These are phyloP conservation scores for Carassius carassius DNA, from an alignment of 2,113 vertebrate species.

Conservation along the genomic window DNA sequence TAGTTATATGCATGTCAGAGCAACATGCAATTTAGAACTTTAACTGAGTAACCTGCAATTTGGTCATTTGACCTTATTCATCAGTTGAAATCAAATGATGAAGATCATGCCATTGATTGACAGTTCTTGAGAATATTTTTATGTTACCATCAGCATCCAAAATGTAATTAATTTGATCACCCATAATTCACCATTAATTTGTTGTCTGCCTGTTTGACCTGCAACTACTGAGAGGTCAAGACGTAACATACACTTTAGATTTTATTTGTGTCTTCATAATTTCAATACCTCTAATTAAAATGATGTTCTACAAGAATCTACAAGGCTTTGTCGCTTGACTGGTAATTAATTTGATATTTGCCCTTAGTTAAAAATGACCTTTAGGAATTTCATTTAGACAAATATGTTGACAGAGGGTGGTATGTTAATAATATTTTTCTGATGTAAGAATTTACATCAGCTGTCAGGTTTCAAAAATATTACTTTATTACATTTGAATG, in stretches of 20 bases:
- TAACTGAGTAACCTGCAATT: not conserved
- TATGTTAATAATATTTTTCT: not conserved
- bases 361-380: conserved; percentile 21
- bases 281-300: conserved; percentile 8
- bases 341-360: conserved; percentile 4
- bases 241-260: not conserved
- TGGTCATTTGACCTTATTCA: not conserved
- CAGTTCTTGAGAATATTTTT: not conserved
- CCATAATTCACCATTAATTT: not conserved
- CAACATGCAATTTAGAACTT: not conserved
- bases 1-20: not conserved
- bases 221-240: conserved; percentile 1
- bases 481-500: not conserved
- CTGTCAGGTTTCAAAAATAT: not conserved
- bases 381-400: conserved; percentile 20
- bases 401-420: not conserved
- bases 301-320: not conserved
- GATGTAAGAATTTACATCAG: not conserved
- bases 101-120: not conserved
- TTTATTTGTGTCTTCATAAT: conserved; percentile 11
- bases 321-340: not conserved
- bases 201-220: not conserved
- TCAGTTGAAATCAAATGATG: not conserved
- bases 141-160: not conserved
- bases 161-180: not conserved